Percentiles rank a stretch among this genome's conserved stretches.
phyloP scores from a whole-genome alignment of 2,888 invertebrate genomes.

The Netelia virgata region DNA sequence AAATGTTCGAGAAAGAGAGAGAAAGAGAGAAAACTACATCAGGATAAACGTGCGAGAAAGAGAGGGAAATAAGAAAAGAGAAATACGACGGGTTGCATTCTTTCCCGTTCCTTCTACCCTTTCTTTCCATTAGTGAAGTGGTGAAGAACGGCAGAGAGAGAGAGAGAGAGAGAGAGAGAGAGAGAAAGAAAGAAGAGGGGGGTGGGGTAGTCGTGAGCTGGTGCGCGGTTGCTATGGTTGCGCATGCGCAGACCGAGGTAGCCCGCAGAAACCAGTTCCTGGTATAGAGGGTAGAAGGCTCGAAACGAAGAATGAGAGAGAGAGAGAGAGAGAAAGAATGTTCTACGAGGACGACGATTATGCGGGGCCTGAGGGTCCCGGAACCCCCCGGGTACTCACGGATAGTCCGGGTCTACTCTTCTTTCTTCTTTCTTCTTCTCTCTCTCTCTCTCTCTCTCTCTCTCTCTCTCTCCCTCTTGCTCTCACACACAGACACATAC shows the following conservation, averaged over 20 bases:
- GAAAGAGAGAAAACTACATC: not conserved
- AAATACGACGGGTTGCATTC: conserved; percentile 56
- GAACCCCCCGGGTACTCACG: conserved; percentile 32
- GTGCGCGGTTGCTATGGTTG: conserved; percentile 17
- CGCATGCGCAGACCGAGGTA: conserved; percentile 40
- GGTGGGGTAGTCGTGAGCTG: not conserved
- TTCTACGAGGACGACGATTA: conserved; percentile 41
- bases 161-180: not conserved
- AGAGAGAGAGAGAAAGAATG: conserved; percentile 34
- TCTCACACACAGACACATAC: conserved; percentile 16
- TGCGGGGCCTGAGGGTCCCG: conserved; percentile 49
- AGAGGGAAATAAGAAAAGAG: conserved; percentile 32
- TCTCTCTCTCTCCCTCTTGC: not conserved
- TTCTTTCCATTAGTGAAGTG: conserved; percentile 49
- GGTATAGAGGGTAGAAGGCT: conserved; percentile 53
- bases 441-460: conserved; percentile 10
- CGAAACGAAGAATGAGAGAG: conserved; percentile 14
- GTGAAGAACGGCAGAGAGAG: not conserved
- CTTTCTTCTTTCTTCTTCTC: not conserved
- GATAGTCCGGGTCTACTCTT: conserved; percentile 36
- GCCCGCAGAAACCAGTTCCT: conserved; percentile 63
- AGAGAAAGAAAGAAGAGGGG: not conserved
- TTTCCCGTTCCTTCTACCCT: conserved; percentile 61
- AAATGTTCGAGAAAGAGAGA: conserved; percentile 27
- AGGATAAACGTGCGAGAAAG: not conserved